Evolutionary conservation across 1,140 invertebrate species (phyloP).

Genomic region (Zaprionus taronus): DNA sequence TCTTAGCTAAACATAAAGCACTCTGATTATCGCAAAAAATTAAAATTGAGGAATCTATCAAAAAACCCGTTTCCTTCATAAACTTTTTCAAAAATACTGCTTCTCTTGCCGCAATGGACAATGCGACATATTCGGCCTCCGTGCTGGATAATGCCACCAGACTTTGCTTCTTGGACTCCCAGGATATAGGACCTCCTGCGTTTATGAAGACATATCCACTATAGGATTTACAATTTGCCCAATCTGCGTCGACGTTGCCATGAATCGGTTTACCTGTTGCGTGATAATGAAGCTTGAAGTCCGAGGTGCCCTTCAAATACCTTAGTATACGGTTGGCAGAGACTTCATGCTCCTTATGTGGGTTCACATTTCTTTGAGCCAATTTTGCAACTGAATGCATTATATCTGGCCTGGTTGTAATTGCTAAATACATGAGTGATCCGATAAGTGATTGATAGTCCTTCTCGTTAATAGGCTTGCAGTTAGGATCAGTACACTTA

Average conservation of each 20-base stretch:
- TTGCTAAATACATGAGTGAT: too few species aligned
- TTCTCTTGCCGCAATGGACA: slow-evolving; percentile 36
- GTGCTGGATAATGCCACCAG: slow-evolving; percentile 74
- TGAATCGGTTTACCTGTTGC: slow-evolving; percentile 1
- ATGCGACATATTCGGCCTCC: slow-evolving; percentile 62
- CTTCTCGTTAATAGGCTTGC: too few species aligned
- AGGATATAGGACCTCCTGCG: slow-evolving; percentile 9
- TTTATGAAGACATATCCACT: slow-evolving; percentile 9
- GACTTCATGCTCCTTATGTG: slow-evolving; percentile 5
- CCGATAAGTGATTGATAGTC: background rate
- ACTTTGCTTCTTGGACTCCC: slow-evolving; percentile 25
- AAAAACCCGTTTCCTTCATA: too few species aligned
- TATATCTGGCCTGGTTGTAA: slow-evolving; percentile 14
- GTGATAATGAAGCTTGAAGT: background rate
- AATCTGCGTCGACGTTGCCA: slow-evolving; percentile 33
- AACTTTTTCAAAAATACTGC: too few species aligned
- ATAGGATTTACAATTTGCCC: slow-evolving; percentile 22
- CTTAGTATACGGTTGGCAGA: too few species aligned
- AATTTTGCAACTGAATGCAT: background rate
- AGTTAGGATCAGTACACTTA: too few species aligned
- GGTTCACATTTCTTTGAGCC: slow-evolving; percentile 14
- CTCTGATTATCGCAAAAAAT: too few species aligned
- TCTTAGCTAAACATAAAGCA: too few species aligned
- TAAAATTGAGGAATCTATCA: too few species aligned
- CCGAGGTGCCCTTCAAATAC: too few species aligned